Percentiles rank a stretch among this genome's conserved stretches.
These are phyloP conservation scores for Ptychadena robeensis DNA, from an alignment of 2,797 vertebrate genomes.

Conservation along the genomic window DNA sequence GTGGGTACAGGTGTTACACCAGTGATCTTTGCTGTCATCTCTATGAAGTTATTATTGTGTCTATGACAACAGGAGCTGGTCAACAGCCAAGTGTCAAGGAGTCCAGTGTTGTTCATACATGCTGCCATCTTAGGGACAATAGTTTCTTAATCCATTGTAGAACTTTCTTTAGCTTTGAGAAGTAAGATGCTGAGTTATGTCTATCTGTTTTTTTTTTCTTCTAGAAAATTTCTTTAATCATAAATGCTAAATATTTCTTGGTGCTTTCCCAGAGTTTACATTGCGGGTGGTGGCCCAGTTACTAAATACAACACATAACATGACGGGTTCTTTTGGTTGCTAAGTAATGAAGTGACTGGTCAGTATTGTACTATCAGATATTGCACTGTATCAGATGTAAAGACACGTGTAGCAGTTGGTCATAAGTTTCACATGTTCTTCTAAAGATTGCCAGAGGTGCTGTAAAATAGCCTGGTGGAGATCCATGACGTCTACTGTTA, in stretches of 20 bases:
- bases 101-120: background rate
- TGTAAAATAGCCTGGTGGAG: background rate
- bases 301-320: constrained; percentile 2
- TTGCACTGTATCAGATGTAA: too few species aligned
- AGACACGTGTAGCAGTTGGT: background rate
- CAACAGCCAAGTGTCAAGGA: background rate
- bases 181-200: too few species aligned
- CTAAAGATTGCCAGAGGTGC: background rate
- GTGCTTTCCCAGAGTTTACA: background rate
- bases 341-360: background rate
- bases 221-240: background rate
- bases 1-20: too few species aligned
- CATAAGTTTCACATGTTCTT: background rate
- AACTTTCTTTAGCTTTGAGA: too few species aligned
- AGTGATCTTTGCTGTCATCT: too few species aligned
- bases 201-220: too few species aligned
- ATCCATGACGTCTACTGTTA: background rate
- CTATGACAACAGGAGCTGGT: background rate
- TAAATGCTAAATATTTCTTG: background rate
- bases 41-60: background rate
- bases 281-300: constrained; percentile 27
- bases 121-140: too few species aligned
- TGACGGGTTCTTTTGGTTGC: background rate
- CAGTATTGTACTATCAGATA: background rate
- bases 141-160: too few species aligned